phyloP scores from a whole-genome alignment of 37 sponge, comb jelly and placozoan genomes.

The Ephydatia muelleri region DNA sequence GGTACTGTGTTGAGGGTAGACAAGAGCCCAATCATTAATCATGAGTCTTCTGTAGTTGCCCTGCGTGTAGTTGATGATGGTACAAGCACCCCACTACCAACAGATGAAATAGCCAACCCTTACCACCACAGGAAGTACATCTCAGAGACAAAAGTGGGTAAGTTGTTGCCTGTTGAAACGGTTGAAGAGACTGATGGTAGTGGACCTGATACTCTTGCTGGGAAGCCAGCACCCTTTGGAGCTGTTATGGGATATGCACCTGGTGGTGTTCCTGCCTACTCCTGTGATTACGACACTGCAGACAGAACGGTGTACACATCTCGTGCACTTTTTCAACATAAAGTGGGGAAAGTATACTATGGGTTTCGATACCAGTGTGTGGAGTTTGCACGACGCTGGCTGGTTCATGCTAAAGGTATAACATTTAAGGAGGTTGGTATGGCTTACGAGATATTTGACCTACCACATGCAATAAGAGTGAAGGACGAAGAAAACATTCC shows the following conservation, averaged over 20 bases:
- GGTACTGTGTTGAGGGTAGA: neutral
- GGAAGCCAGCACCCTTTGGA: neutral
- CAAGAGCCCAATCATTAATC: neutral
- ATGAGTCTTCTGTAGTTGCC: neutral
- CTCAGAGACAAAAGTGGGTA: neutral
- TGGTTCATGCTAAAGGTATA: neutral
- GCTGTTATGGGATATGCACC: neutral
- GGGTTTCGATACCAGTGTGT: neutral
- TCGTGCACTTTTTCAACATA: neutral
- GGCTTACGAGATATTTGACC: neutral
- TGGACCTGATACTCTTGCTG: neutral
- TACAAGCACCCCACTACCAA: neutral
- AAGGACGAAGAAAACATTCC: neutral
- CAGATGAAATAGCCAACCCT: neutral
- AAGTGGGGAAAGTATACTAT: neutral
- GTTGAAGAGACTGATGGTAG: neutral
- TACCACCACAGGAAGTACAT: neutral
- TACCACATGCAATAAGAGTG: neutral
- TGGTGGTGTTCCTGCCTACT: neutral
- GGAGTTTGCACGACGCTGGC: constrained; percentile 11
- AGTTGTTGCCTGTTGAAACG: neutral
- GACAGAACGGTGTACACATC: neutral
- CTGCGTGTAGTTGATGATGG: neutral
- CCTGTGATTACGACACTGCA: neutral
- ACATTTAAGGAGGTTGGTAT: neutral